These are phyloP conservation scores for Trissolcus japonicus DNA, from an alignment of 2,888 invertebrate species.

Conservation along the genomic window DNA sequence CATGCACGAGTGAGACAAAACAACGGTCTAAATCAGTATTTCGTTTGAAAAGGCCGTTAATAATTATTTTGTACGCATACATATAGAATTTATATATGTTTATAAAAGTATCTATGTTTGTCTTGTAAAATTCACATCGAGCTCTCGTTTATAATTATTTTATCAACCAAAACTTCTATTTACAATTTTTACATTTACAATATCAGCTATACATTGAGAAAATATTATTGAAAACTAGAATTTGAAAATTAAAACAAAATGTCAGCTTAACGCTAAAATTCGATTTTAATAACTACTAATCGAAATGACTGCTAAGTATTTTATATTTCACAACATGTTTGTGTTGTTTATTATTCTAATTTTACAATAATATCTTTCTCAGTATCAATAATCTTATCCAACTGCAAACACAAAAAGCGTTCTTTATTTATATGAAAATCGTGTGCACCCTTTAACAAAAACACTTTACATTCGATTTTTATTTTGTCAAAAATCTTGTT, in stretches of 20 bases:
- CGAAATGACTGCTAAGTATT: too few species aligned
- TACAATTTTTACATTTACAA: slow-evolving; percentile 36
- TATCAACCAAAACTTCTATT: slow-evolving; percentile 34
- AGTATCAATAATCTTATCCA: too few species aligned
- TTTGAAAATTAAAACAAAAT: too few species aligned
- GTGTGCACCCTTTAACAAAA: not conserved
- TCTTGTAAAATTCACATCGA: slow-evolving; percentile 46
- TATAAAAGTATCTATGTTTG: slow-evolving; percentile 39
- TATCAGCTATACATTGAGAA: slow-evolving; percentile 27
- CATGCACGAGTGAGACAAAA: slow-evolving; percentile 11
- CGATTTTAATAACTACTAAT: too few species aligned
- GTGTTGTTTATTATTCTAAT: too few species aligned
- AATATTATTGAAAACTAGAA: slow-evolving; percentile 1
- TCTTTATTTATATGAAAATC: not conserved
- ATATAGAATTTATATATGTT: slow-evolving; percentile 35
- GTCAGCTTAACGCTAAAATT: too few species aligned
- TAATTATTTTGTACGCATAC: slow-evolving; percentile 17
- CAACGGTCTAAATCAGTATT: slow-evolving; percentile 1
- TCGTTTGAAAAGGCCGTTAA: slow-evolving; percentile 17
- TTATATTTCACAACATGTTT: too few species aligned
- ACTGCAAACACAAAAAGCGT: too few species aligned
- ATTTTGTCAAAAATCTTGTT: not conserved
- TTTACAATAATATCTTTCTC: too few species aligned
- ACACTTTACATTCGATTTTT: too few species aligned
- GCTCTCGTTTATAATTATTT: slow-evolving; percentile 25